phyloP scores from a whole-genome alignment of 2,797 vertebrate species.

The Sebastes trivittatus region DNA sequence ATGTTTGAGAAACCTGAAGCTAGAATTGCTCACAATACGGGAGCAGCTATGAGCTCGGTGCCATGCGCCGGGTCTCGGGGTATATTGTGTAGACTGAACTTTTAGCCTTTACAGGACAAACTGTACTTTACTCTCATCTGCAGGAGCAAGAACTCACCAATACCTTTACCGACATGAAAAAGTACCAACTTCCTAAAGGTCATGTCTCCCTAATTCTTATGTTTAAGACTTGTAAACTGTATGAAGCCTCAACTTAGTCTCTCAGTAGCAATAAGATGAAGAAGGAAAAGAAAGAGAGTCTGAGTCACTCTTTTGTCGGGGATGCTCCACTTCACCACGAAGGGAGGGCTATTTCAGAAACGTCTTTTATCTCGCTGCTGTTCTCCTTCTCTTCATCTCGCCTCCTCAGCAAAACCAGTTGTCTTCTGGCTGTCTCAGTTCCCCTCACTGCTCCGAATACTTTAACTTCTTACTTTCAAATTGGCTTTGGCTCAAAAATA shows the following conservation, averaged over 20 bases:
- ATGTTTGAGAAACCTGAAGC: slow-evolving; percentile 5
- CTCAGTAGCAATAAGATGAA: background rate
- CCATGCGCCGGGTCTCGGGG: background rate
- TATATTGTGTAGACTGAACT: background rate
- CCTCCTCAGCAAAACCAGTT: slow-evolving; percentile 41
- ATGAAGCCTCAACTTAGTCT: background rate
- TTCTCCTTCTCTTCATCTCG: slow-evolving; percentile 64
- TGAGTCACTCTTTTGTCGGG: slow-evolving; percentile 68
- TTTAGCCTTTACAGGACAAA: background rate
- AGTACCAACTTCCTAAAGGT: background rate
- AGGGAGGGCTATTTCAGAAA: slow-evolving; percentile 72
- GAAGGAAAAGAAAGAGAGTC: background rate
- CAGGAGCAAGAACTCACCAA: background rate
- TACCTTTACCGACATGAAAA: background rate
- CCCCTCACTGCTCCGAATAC: background rate
- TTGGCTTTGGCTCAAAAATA: slow-evolving; percentile 1
- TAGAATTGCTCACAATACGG: background rate
- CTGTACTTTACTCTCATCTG: background rate
- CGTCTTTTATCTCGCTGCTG: slow-evolving; percentile 80
- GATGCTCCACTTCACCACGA: slow-evolving; percentile 65
- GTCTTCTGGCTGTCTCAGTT: background rate
- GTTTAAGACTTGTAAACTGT: background rate
- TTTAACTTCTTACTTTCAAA: slow-evolving; percentile 16
- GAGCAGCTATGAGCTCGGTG: background rate
- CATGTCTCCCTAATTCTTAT: background rate